phyloP scores from a whole-genome alignment of 1,140 invertebrate species.

The Diuraphis noxia region DNA sequence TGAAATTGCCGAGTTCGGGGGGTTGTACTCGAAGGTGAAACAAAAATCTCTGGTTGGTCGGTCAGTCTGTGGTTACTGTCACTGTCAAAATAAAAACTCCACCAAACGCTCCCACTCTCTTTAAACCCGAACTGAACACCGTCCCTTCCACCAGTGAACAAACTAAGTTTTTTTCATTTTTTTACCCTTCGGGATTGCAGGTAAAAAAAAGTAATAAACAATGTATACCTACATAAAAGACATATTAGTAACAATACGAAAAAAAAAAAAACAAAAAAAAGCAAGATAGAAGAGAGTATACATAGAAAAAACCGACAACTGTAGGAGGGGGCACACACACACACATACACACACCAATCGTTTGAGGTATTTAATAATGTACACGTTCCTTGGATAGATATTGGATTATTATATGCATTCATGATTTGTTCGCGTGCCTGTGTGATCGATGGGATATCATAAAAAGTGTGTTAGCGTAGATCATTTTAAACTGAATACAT shows the following conservation, averaged over 20 bases:
- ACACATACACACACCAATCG: conserved; percentile 37
- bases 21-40: conserved; percentile 53
- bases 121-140: conserved; percentile 46
- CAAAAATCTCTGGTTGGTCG: conserved; percentile 53
- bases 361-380: conserved; percentile 31
- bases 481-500: conserved; percentile 22
- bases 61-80: conserved; percentile 52
- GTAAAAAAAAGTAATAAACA: conserved; percentile 18
- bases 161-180: conserved; percentile 32
- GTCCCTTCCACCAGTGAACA: conserved; percentile 44
- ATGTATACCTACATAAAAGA: conserved; percentile 11
- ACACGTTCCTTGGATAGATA: conserved; percentile 23
- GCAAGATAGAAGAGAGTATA: neutral
- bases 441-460: conserved; percentile 24
- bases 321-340: conserved; percentile 24
- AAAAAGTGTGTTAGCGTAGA: neutral
- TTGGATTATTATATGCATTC: conserved; percentile 19
- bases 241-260: neutral
- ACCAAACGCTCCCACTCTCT: conserved; percentile 49
- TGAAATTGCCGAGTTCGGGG: conserved; percentile 47
- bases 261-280: neutral
- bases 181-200: conserved; percentile 44
- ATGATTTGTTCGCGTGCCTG: conserved; percentile 29
- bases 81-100: conserved; percentile 54
- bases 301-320: neutral